These are phyloP conservation scores for Dicranocentrus wangi DNA, from an alignment of 2,888 invertebrate species.

Conservation along the genomic window DNA sequence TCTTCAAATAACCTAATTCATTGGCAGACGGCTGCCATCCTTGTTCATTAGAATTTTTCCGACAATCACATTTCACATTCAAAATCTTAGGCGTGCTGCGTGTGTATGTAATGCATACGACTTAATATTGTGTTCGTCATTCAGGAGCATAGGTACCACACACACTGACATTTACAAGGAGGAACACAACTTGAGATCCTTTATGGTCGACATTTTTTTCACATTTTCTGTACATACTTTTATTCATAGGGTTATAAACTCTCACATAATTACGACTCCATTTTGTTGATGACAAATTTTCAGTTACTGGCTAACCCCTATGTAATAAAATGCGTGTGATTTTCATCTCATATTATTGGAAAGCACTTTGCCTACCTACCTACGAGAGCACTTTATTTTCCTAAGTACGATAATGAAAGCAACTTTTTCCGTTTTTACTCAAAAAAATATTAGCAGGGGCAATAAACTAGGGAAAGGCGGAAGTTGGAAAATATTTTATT, in stretches of 20 bases:
- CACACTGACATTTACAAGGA: not conserved
- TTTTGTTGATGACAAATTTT: no score
- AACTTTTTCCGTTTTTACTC: constrained; percentile 3
- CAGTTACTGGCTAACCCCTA: no score
- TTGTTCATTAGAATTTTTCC: constrained; percentile 44
- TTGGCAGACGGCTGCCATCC: constrained; percentile 39
- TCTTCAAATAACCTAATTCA: constrained; percentile 46
- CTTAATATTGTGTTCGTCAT: no score
- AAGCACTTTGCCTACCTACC: not conserved
- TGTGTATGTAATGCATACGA: no score
- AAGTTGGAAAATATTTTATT: constrained; percentile 43
- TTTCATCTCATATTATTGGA: constrained; percentile 3
- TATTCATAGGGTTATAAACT: not conserved
- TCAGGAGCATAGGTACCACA: no score
- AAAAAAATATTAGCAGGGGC: constrained; percentile 41
- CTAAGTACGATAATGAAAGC: not conserved
- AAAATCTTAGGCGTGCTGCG: no score
- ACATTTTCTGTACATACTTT: not conserved
- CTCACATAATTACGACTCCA: not conserved
- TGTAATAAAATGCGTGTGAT: no score
- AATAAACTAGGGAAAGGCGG: constrained; percentile 26
- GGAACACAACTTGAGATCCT: not conserved
- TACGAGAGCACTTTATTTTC: not conserved
- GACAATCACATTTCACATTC: no score
- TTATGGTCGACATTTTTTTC: not conserved